A percentile compares a stretch with the other conserved stretches of the same genome.
phyloP scores from a whole-genome alignment of 2,888 invertebrate species.

The Megaustenia siamemsis region DNA sequence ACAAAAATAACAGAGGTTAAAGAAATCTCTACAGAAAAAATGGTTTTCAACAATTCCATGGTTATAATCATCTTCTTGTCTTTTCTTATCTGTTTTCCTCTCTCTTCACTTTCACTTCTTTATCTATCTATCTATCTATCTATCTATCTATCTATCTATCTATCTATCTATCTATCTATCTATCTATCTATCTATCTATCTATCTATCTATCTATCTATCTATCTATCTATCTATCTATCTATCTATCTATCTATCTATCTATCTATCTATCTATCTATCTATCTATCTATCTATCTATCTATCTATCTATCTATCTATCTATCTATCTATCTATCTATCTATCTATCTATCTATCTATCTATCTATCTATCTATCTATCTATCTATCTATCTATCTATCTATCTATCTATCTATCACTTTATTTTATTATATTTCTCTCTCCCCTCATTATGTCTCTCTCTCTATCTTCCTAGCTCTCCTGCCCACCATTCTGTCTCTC shows the following conservation, averaged over 20 bases:
- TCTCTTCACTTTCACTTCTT: neutral
- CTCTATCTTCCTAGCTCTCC: neutral
- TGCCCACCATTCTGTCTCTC: neutral
- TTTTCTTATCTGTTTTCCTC: neutral
- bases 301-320: neutral
- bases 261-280: neutral
- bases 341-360: neutral
- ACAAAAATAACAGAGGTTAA: too few relatives aligned
- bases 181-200: neutral
- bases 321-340: neutral
- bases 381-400: neutral
- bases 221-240: neutral
- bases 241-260: conserved; percentile 6
- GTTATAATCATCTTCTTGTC: too few relatives aligned
- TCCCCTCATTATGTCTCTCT: too few relatives aligned
- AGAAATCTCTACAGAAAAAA: too few relatives aligned
- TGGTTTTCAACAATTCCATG: too few relatives aligned
- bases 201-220: neutral
- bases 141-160: neutral
- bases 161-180: neutral
- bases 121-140: neutral
- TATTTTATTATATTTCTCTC: too few relatives aligned
- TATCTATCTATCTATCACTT: neutral
- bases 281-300: neutral
- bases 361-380: neutral